Conservation (phyloP, 2,888 invertebrate genomes). For the Schizotus pectinicornis region DNA sequence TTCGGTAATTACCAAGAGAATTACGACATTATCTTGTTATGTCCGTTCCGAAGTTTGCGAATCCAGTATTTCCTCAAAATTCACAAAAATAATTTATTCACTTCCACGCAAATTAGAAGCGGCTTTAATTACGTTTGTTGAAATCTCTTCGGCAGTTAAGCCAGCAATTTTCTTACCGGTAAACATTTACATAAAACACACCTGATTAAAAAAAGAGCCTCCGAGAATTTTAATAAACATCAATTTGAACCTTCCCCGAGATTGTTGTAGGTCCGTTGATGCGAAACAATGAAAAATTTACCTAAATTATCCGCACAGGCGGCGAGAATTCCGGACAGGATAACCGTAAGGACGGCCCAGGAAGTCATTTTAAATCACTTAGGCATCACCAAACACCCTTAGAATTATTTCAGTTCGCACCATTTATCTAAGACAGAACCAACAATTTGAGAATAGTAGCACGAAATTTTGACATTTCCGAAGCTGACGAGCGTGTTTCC, state of each 20-base stretch:
- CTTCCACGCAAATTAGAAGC: constrained; percentile 11
- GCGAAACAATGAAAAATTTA: constrained; percentile 20
- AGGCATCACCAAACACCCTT: constrained; percentile 23
- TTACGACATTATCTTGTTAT: constrained; percentile 2
- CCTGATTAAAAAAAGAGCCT: constrained; percentile 10
- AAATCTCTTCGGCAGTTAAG: constrained; percentile 18
- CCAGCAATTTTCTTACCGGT: constrained; percentile 12
- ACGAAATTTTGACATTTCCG: constrained; percentile 15
- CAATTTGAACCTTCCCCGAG: constrained; percentile 28
- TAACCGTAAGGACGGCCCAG: constrained; percentile 30
- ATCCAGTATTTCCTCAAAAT: not conserved
- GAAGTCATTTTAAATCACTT: constrained; percentile 32
- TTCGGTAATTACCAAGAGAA: not conserved
- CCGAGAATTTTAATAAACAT: constrained; percentile 14
- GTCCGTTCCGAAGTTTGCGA: not conserved
- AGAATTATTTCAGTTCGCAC: constrained; percentile 18
- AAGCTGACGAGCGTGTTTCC: constrained; percentile 11
- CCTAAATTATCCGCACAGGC: constrained; percentile 32
- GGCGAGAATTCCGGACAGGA: constrained; percentile 26
- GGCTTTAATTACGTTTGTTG: constrained; percentile 16
- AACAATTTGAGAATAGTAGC: not conserved
- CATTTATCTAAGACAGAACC: not conserved
- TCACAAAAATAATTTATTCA: constrained; percentile 17
- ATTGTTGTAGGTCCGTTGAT: constrained; percentile 28
- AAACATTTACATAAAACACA: constrained; percentile 13